Evolutionary conservation across 2,113 vertebrate genomes (phyloP), one percentile per base, ranked within the genome.

Genomic region (Leuciscus idus): DNA sequence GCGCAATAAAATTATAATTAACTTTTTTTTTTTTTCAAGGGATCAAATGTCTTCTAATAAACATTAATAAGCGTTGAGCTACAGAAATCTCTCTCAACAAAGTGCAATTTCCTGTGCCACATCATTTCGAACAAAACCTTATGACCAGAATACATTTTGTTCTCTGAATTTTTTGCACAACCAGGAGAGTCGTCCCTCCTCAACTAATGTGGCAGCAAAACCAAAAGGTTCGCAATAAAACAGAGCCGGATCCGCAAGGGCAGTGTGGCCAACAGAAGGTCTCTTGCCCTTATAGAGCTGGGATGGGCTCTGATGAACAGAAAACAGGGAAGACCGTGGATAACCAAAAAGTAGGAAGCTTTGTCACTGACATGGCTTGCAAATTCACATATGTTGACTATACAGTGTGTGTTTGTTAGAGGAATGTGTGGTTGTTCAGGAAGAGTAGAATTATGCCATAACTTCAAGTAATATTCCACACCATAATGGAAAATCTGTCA

Each of bases 31-130:
- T 76, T 52, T 85, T 84, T 84, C 64, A 57, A 76, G 28, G 86
- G 39, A 59, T 85, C 66, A 90, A 92, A 89, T 89, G 86, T 92
- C 86, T 88, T 89, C 92, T 70, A 82, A 70, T 66, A 82, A 82
- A 81, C 68, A 90, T 88, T 88, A 87, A 84, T 91, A 89, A 91
- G 11, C 13, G 3, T 82, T 23, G 43, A 70, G 80, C 19, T 52
- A 52, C 43, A 52, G 26, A 66, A 82, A 82, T 82, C 46, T 55
- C 57, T 80, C 80, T 70, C 46, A 23, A 82, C 81, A 86, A 91
- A 90, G 92, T 94, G 92, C 92, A 90, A 91, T 92, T 86, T 87
- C 87, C 87, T 89, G 90, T 88, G 87, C 89, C 90, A 55, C 75
- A 33, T 55, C 2, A 52, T 77, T 77, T 77, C 8, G 19, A 77